A percentile compares a stretch with the other conserved stretches of the same genome.
These are phyloP conservation scores for Melitaea athalia DNA, from an alignment of 2,888 invertebrate genomes.

Conservation along the genomic window DNA sequence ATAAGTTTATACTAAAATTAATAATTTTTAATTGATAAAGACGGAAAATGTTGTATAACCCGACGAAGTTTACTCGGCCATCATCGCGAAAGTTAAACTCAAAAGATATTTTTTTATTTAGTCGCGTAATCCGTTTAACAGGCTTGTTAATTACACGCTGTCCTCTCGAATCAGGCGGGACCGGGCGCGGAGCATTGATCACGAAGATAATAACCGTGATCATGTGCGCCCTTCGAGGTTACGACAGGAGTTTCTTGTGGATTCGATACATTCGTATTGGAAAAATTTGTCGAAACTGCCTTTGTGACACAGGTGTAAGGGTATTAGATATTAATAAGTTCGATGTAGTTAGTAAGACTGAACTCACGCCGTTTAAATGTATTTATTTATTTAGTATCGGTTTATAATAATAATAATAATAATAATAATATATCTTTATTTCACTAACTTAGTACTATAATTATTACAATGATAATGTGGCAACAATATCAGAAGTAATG, in stretches of 20 bases:
- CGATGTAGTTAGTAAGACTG: too few relatives aligned
- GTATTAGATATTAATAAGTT: too few relatives aligned
- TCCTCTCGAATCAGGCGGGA: constrained; percentile 24
- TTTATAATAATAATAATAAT: too few relatives aligned
- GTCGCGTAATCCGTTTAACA: constrained; percentile 23
- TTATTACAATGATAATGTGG: too few relatives aligned
- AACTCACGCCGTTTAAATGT: too few relatives aligned
- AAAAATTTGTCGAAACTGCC: neutral
- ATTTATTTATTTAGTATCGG: too few relatives aligned
- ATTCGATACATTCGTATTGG: constrained; percentile 12
- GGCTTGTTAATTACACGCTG: constrained; percentile 32
- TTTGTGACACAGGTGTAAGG: too few relatives aligned
- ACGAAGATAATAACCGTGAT: constrained; percentile 36
- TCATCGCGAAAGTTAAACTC: neutral
- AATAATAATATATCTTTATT: too few relatives aligned
- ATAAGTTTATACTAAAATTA: too few relatives aligned
- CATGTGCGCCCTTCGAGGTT: constrained; percentile 16
- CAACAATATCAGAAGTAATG: too few relatives aligned
- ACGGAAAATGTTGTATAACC: neutral
- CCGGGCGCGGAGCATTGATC: constrained; percentile 32
- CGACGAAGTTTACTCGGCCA: neutral
- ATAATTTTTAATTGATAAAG: too few relatives aligned
- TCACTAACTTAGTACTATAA: too few relatives aligned
- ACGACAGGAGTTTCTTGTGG: constrained; percentile 1
- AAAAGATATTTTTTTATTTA: constrained; percentile 7